A percentile compares a stretch with the other conserved stretches of the same genome.
Evolutionary conservation across 35 echinoderm and acorn worm species (phyloP).

Genomic region (Stichopus chloronotus): DNA sequence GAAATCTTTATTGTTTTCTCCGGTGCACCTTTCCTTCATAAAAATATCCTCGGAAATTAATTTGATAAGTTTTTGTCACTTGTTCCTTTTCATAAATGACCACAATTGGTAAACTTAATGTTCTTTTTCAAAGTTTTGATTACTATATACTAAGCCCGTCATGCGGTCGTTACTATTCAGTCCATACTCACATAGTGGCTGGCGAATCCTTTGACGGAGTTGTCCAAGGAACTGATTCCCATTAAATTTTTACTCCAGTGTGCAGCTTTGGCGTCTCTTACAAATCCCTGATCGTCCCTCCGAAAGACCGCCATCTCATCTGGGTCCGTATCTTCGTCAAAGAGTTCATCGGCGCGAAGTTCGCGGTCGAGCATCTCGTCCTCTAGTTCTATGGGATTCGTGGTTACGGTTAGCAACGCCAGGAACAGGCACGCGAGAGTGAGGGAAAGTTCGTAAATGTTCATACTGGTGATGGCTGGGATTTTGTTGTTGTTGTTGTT

Average conservation of each 20-base stretch:
- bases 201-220: conserved; percentile 10
- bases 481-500: background rate
- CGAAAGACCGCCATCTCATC: background rate
- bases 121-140: too few species aligned
- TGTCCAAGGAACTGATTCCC: conserved; percentile 37
- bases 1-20: too few species aligned
- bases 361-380: conserved; percentile 26
- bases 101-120: too few species aligned
- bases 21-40: too few species aligned
- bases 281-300: background rate
- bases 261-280: conserved; percentile 50
- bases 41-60: too few species aligned
- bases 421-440: conserved; percentile 10
- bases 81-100: too few species aligned
- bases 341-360: conserved; percentile 11
- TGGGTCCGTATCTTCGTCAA: background rate
- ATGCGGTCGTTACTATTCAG: too few species aligned
- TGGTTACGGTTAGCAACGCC: conserved; percentile 10
- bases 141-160: too few species aligned
- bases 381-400: background rate
- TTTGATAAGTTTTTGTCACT: too few species aligned
- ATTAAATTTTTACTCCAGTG: conserved; percentile 47
- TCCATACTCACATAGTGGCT: conserved; percentile 15
- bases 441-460: conserved; percentile 7
- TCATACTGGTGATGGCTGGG: conserved; percentile 18